phyloP scores from a whole-genome alignment of 2,888 invertebrate genomes.

The Eucera pruinosa region DNA sequence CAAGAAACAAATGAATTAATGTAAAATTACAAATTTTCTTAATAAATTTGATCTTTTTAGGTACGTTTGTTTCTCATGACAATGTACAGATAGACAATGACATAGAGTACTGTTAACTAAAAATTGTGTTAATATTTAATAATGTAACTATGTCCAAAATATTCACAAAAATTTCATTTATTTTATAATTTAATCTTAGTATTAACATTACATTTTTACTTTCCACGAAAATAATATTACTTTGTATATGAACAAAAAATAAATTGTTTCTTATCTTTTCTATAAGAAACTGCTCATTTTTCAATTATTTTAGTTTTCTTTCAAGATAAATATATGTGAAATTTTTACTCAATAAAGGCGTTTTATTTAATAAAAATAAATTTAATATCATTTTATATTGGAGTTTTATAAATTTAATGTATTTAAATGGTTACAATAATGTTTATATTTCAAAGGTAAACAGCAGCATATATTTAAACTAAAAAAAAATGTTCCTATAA shows the following conservation, averaged over 20 bases:
- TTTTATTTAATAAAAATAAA: neutral
- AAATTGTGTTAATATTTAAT: conserved; percentile 46
- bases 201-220: conserved; percentile 32
- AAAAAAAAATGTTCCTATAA: conserved; percentile 4
- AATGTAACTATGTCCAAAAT: conserved; percentile 24
- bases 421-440: no score
- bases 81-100: conserved; percentile 44
- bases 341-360: neutral
- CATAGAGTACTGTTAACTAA: conserved; percentile 35
- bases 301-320: conserved; percentile 11
- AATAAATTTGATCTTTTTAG: conserved; percentile 58
- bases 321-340: neutral
- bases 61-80: conserved; percentile 44
- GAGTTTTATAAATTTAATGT: neutral
- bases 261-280: conserved; percentile 67
- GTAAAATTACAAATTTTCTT: conserved; percentile 48
- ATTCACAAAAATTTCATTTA: conserved; percentile 31
- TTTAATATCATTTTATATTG: neutral
- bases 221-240: conserved; percentile 52
- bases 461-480: neutral
- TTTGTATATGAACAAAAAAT: conserved; percentile 66
- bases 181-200: conserved; percentile 40
- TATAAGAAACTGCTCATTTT: conserved; percentile 41
- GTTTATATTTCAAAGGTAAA: no score
- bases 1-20: conserved; percentile 31